phyloP scores from a whole-genome alignment of 2,888 invertebrate genomes.

The Myopa tessellatipennis region DNA sequence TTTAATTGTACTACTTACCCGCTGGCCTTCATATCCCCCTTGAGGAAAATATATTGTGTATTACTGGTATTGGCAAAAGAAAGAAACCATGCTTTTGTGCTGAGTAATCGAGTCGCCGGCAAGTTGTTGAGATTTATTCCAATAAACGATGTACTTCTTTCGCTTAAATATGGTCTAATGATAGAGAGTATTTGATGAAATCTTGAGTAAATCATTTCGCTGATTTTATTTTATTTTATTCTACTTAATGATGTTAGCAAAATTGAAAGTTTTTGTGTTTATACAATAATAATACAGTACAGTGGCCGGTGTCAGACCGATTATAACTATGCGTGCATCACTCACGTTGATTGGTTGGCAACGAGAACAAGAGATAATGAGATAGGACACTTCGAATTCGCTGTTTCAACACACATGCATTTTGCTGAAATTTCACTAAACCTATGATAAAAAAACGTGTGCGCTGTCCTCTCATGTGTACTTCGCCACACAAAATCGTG shows the following conservation, averaged over 20 bases:
- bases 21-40: neutral
- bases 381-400: too few species aligned
- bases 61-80: neutral
- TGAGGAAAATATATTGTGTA: neutral
- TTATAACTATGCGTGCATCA: too few species aligned
- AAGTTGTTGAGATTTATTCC: neutral
- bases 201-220: neutral
- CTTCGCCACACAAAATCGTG: too few species aligned
- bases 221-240: neutral
- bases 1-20: slow-evolving; percentile 18
- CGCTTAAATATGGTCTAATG: neutral
- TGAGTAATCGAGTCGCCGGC: neutral
- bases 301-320: too few species aligned
- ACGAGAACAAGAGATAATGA: too few species aligned
- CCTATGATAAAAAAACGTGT: too few species aligned
- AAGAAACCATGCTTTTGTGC: neutral
- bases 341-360: too few species aligned
- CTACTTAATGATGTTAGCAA: neutral
- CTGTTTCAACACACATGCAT: too few species aligned
- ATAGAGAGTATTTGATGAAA: neutral
- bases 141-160: neutral
- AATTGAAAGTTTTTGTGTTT: too few species aligned
- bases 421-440: too few species aligned
- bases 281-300: too few species aligned
- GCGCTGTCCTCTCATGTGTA: too few species aligned